phyloP scores from a whole-genome alignment of 2,113 vertebrate species.

The Psammodynastes pulverulentus region DNA sequence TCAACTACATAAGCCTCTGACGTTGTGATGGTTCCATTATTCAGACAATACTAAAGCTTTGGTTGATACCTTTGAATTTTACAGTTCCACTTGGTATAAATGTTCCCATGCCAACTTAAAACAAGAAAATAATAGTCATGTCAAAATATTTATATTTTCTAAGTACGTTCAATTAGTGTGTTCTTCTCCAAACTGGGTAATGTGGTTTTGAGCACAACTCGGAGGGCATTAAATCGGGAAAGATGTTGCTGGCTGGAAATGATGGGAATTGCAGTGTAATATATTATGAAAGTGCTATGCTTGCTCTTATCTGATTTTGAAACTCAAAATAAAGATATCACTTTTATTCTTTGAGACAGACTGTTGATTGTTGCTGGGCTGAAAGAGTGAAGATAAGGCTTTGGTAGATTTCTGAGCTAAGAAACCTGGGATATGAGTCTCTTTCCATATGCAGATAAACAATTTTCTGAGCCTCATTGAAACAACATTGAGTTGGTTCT shows the following conservation, averaged over 20 bases:
- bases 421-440: slow-evolving; percentile 83
- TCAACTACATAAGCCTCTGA: neutral
- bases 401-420: slow-evolving; percentile 80
- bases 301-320: slow-evolving; percentile 12
- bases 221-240: neutral
- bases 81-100: neutral
- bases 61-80: neutral
- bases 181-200: neutral
- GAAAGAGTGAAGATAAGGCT: slow-evolving; percentile 73
- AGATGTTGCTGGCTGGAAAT: neutral
- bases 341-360: neutral
- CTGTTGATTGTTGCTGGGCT: slow-evolving; percentile 17
- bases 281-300: neutral
- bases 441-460: slow-evolving; percentile 83
- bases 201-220: neutral
- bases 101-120: neutral
- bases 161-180: neutral
- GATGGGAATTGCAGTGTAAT: neutral
- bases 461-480: slow-evolving; percentile 85
- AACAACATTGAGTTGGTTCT: slow-evolving; percentile 74
- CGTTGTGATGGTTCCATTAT: neutral
- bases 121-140: neutral
- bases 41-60: neutral
- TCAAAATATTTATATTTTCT: neutral
- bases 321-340: neutral